phyloP scores from a whole-genome alignment of 2,113 vertebrate genomes.

The Rafetus swinhoei region DNA sequence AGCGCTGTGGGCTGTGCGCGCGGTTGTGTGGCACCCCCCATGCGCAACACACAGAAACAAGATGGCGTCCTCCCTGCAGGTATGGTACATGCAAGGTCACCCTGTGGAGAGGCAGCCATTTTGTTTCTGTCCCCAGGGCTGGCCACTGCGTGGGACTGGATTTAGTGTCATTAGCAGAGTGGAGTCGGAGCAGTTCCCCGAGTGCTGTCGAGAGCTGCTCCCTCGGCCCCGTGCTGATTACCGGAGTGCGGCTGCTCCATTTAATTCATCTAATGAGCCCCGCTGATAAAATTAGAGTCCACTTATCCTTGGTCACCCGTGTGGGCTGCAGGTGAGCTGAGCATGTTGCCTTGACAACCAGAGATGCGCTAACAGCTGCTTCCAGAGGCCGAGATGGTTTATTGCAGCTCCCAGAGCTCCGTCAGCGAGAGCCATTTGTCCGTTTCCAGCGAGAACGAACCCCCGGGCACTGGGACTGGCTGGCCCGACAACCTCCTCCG shows the following conservation, averaged over 20 bases:
- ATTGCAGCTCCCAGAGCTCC: not conserved
- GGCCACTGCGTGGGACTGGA: not conserved
- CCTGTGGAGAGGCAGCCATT: too few species aligned
- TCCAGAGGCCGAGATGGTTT: not conserved
- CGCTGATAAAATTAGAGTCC: conserved; percentile 42
- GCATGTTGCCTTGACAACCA: accelerated
- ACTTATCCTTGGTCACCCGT: not conserved
- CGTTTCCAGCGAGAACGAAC: not conserved
- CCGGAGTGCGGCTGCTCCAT: not conserved
- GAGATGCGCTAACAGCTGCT: not conserved
- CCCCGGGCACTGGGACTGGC: not conserved
- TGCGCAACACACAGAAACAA: not conserved
- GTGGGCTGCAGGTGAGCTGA: not conserved
- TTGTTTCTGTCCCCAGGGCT: not conserved
- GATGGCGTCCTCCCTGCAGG: not conserved
- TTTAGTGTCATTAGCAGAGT: conserved; percentile 25
- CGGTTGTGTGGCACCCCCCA: not conserved
- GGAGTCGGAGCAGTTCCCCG: not conserved
- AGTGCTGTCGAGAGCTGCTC: conserved; percentile 9
- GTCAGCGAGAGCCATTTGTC: not conserved
- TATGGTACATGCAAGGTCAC: not conserved
- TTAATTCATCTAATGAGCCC: conserved; percentile 70
- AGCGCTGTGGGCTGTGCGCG: not conserved
- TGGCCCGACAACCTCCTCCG: too few species aligned
- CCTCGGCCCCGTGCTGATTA: conserved; percentile 55